phyloP scores from a whole-genome alignment of 2,888 invertebrate genomes.

The Drosophila seclusa region DNA sequence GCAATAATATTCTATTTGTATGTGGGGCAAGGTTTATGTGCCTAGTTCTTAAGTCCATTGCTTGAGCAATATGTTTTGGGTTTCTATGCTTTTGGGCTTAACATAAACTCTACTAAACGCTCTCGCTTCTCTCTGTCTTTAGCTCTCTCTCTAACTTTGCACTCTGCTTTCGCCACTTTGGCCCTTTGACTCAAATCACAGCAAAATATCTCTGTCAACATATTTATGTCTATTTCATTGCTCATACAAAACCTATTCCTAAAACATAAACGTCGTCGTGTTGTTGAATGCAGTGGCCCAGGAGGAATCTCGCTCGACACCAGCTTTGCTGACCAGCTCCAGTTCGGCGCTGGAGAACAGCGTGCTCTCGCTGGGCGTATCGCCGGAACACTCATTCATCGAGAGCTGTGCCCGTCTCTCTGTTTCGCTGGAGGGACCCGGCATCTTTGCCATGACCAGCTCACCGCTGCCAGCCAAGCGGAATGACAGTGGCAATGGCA shows the following conservation, averaged over 20 bases:
- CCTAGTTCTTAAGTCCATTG: slow-evolving; percentile 32
- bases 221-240: slow-evolving; percentile 60
- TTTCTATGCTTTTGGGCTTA: slow-evolving; percentile 38
- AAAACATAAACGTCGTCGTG: slow-evolving; percentile 15
- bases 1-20: slow-evolving; percentile 24
- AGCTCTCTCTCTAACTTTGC: slow-evolving; percentile 25
- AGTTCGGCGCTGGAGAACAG: slow-evolving; percentile 87
- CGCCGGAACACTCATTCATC: slow-evolving; percentile 93
- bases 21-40: slow-evolving; percentile 47
- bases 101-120: slow-evolving; percentile 15
- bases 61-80: slow-evolving; percentile 25
- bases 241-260: slow-evolving; percentile 39
- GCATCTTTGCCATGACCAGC: slow-evolving; percentile 88
- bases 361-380: slow-evolving; percentile 90
- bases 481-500: slow-evolving; percentile 70
- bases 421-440: slow-evolving; percentile 94
- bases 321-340: slow-evolving; percentile 91
- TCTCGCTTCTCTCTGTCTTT: slow-evolving; percentile 4
- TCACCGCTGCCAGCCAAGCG: slow-evolving; percentile 86
- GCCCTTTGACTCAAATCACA: slow-evolving; percentile 12
- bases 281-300: slow-evolving; percentile 88
- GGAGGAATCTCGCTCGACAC: slow-evolving; percentile 96
- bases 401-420: slow-evolving; percentile 95
- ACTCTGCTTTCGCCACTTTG: slow-evolving; percentile 20
- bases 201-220: slow-evolving; percentile 37